Conservation (phyloP, 2,113 vertebrate species). For the Lepus timidus region DNA sequence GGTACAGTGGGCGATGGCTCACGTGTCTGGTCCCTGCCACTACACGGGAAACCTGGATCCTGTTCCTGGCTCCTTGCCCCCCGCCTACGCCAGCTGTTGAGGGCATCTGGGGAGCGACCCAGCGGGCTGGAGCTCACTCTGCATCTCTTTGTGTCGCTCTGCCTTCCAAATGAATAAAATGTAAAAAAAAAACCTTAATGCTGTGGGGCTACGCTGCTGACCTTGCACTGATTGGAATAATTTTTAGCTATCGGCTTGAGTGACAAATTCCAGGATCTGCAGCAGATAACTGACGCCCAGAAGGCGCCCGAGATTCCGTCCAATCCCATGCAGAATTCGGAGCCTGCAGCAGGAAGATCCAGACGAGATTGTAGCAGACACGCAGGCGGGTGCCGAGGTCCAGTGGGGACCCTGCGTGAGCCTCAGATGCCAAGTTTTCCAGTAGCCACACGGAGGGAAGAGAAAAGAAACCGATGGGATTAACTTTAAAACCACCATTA, state of each 20-base stretch:
- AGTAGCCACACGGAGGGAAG: neutral
- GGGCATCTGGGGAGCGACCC: too few species aligned
- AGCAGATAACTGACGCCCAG: too few species aligned
- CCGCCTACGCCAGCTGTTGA: too few species aligned
- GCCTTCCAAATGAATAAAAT: too few species aligned
- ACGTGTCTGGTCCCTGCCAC: too few species aligned
- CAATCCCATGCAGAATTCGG: neutral
- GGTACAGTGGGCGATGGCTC: too few species aligned
- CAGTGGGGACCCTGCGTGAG: rapidly evolving
- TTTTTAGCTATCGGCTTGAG: neutral
- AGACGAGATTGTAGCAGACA: neutral
- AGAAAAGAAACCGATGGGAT: neutral
- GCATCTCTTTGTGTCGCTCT: too few species aligned
- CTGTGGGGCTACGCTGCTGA: neutral
- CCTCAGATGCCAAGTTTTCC: neutral
- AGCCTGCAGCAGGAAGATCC: neutral
- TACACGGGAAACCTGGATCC: too few species aligned
- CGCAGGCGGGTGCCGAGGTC: rapidly evolving
- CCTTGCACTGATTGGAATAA: neutral
- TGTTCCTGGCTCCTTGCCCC: too few species aligned
- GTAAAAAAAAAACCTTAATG: too few species aligned
- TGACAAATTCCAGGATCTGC: too few species aligned
- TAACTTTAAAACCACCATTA: neutral
- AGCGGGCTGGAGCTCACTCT: too few species aligned
- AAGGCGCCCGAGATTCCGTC: rapidly evolving